phyloP scores from a whole-genome alignment of 2,113 vertebrate genomes.

The Oplegnathus fasciatus region DNA sequence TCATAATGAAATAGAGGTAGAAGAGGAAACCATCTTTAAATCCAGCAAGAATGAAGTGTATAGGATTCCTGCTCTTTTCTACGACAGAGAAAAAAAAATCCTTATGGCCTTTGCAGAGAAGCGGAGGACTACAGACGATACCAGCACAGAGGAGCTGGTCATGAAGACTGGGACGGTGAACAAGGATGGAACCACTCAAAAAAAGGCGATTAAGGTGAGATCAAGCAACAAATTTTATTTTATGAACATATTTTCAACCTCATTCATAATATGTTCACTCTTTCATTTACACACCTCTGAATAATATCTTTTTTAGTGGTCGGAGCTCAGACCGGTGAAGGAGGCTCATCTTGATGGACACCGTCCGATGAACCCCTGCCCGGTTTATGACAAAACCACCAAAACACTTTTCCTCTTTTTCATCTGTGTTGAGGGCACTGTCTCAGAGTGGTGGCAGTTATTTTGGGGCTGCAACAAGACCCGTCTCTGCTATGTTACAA shows the following conservation, averaged over 20 bases:
- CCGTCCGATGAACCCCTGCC: slow-evolving; percentile 39
- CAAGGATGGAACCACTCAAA: no score
- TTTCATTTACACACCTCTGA: neutral
- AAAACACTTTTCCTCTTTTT: slow-evolving; percentile 34
- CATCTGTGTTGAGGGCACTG: slow-evolving; percentile 6
- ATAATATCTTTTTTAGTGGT: slow-evolving; percentile 24
- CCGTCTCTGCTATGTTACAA: slow-evolving; percentile 39
- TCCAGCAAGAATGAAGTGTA: neutral
- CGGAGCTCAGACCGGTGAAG: fast-evolving
- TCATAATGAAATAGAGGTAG: neutral
- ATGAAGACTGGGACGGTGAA: neutral
- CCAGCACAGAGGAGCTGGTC: neutral
- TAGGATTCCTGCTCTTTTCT: slow-evolving; percentile 25
- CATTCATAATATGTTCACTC: no score
- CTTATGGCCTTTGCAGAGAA: slow-evolving; percentile 12
- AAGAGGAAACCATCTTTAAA: neutral
- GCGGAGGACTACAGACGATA: fast-evolving
- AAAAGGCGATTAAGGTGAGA: no score
- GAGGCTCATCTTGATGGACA: neutral
- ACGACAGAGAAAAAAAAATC: neutral
- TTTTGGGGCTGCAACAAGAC: fast-evolving
- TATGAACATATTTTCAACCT: no score
- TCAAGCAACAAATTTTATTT: no score
- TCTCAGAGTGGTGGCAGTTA: neutral
- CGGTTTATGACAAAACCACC: slow-evolving; percentile 9